phyloP scores from a whole-genome alignment of 2,113 vertebrate species.

The Oenanthe oenanthe region DNA sequence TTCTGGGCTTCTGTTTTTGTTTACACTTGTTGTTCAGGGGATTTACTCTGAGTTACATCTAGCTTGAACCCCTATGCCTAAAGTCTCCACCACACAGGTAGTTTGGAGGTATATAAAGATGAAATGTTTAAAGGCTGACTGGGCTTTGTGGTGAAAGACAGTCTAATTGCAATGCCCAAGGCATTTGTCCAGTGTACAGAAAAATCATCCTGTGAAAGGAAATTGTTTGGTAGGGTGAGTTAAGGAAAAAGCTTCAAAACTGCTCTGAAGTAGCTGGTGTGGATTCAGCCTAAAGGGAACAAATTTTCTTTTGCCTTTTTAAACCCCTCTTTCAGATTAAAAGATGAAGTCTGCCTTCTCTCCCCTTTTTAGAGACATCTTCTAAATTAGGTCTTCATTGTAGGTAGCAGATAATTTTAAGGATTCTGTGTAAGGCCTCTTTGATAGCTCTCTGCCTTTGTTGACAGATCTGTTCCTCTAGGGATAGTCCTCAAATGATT shows the following conservation, averaged over 20 bases:
- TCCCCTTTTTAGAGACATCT: not conserved
- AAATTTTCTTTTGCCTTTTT: not conserved
- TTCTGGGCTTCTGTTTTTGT: not conserved
- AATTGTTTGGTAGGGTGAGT: not conserved
- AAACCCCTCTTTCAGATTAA: fast-evolving
- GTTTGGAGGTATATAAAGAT: not conserved
- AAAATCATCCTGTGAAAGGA: not conserved
- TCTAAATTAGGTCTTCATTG: not conserved
- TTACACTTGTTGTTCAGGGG: not conserved
- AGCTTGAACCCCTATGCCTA: not conserved
- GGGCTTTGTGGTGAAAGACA: not conserved
- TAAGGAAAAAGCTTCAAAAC: not conserved
- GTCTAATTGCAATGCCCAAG: not conserved
- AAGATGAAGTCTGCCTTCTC: not conserved
- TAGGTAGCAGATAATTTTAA: not conserved
- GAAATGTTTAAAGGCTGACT: not conserved
- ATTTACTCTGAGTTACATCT: not conserved
- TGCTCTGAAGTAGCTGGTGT: not conserved
- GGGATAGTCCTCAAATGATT: not conserved
- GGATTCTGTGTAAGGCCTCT: not conserved
- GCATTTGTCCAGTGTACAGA: not conserved
- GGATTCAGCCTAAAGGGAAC: not conserved
- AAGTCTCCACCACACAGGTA: not conserved
- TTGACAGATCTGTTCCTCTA: not conserved
- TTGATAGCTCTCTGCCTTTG: not conserved